A percentile compares a stretch with the other conserved stretches of the same genome.
Evolutionary conservation across 2,797 vertebrate species (phyloP).

Genomic region (Sciurus vulgaris): DNA sequence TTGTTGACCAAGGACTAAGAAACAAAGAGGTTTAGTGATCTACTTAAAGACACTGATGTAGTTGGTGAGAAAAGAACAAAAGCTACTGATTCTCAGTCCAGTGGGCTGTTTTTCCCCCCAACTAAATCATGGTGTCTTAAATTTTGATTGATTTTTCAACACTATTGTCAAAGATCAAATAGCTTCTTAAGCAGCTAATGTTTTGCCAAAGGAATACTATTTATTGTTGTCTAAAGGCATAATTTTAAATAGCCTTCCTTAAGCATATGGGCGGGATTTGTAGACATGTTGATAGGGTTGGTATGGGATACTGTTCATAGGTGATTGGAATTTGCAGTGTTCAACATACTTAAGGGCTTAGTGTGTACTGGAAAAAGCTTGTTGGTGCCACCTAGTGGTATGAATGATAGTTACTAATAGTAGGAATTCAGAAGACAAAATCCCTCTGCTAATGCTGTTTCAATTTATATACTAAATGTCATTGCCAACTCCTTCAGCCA

Average conservation of each 20-base stretch:
- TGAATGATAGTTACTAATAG: background rate
- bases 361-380: slow-evolving; percentile 75
- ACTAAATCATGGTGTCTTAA: background rate
- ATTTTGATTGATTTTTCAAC: slow-evolving; percentile 14
- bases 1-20: background rate
- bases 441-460: background rate
- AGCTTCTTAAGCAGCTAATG: slow-evolving; percentile 24
- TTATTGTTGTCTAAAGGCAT: background rate
- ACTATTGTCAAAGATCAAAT: background rate
- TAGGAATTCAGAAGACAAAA: background rate
- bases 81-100: background rate
- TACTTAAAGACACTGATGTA: background rate
- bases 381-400: slow-evolving; percentile 86
- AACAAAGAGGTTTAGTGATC: background rate
- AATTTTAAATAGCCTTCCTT: background rate
- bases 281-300: background rate
- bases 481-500: background rate
- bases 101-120: background rate
- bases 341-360: background rate
- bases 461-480: background rate
- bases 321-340: background rate
- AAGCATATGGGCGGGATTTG: background rate
- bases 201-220: slow-evolving; percentile 5
- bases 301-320: background rate
- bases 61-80: background rate